phyloP scores from a whole-genome alignment of 2,888 invertebrate genomes.

The Acrobasis consociella region DNA sequence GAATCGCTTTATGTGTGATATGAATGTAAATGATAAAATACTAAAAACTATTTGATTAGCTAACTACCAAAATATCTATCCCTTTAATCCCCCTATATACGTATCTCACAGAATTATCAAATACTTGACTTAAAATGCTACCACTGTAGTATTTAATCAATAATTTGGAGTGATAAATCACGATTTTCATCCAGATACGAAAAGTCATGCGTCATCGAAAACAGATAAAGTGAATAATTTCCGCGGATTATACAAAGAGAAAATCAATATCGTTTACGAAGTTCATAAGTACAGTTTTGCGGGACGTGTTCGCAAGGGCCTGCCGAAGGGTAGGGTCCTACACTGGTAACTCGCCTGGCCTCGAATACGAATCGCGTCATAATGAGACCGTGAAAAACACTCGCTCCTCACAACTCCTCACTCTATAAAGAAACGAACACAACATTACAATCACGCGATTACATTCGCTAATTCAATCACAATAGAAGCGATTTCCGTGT shows the following conservation, averaged over 20 bases:
- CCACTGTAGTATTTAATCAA: not conserved
- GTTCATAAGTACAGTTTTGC: conserved; percentile 50
- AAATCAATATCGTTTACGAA: conserved; percentile 57
- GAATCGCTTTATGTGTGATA: too few relatives aligned
- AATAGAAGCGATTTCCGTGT: conserved; percentile 42
- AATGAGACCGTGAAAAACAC: conserved; percentile 78
- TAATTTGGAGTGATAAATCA: conserved; percentile 7
- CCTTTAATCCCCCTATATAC: not conserved
- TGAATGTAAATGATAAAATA: too few relatives aligned
- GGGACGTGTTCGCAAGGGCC: conserved; percentile 43
- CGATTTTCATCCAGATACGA: not conserved
- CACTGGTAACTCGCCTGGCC: conserved; percentile 53
- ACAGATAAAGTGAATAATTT: conserved; percentile 24
- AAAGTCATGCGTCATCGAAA: conserved; percentile 11
- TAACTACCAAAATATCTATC: not conserved
- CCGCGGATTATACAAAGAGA: conserved; percentile 30
- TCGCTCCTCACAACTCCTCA: conserved; percentile 65
- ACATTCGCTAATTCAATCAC: conserved; percentile 40
- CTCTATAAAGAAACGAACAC: conserved; percentile 46
- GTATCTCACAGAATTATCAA: not conserved
- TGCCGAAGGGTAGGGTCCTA: conserved; percentile 37
- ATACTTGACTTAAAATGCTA: not conserved
- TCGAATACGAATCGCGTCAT: conserved; percentile 76
- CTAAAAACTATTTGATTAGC: too few relatives aligned
- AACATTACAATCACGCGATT: conserved; percentile 41